phyloP scores from a whole-genome alignment of 2,113 vertebrate species.

The Nesoenas mayeri region DNA sequence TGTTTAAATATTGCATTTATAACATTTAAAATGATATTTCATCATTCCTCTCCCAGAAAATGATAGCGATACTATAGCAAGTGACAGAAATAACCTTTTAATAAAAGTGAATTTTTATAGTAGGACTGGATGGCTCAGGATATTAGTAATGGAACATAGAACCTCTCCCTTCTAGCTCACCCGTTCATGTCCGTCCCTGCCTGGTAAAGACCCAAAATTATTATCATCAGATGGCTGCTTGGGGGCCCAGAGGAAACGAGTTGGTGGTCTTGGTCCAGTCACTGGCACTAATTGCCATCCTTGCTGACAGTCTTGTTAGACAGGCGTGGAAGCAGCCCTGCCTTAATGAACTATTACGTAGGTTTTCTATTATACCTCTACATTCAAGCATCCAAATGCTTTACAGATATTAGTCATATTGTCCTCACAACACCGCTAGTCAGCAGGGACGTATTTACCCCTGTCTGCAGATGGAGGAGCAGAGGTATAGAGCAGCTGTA shows the following conservation, averaged over 20 bases:
- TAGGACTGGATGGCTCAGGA: slow-evolving; percentile 60
- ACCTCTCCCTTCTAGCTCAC: slow-evolving; percentile 62
- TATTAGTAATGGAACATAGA: slow-evolving; percentile 71
- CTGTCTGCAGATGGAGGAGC: background rate
- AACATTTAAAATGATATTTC: slow-evolving; percentile 67
- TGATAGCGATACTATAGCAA: slow-evolving; percentile 65
- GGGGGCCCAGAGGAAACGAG: slow-evolving; percentile 51
- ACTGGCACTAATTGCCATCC: slow-evolving; percentile 60
- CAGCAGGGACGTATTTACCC: slow-evolving; percentile 34
- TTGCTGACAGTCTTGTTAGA: slow-evolving; percentile 38
- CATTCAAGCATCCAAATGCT: background rate
- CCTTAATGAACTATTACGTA: slow-evolving; percentile 33
- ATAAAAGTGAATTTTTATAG: slow-evolving; percentile 71
- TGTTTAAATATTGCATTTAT: slow-evolving; percentile 65
- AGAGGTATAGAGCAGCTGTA: slow-evolving; percentile 30
- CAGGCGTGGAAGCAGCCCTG: background rate
- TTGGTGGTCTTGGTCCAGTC: slow-evolving; percentile 64
- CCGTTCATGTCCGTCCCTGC: slow-evolving; percentile 33
- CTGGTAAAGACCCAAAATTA: slow-evolving; percentile 65
- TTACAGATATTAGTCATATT: slow-evolving; percentile 14
- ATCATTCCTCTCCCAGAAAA: slow-evolving; percentile 56
- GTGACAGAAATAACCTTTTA: slow-evolving; percentile 73
- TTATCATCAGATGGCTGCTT: slow-evolving; percentile 64
- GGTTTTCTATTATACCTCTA: slow-evolving; percentile 15
- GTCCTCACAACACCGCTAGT: background rate